A percentile compares a stretch with the other conserved stretches of the same genome.
phyloP scores from a whole-genome alignment of 2,888 invertebrate genomes.

The Argyresthia albistria region DNA sequence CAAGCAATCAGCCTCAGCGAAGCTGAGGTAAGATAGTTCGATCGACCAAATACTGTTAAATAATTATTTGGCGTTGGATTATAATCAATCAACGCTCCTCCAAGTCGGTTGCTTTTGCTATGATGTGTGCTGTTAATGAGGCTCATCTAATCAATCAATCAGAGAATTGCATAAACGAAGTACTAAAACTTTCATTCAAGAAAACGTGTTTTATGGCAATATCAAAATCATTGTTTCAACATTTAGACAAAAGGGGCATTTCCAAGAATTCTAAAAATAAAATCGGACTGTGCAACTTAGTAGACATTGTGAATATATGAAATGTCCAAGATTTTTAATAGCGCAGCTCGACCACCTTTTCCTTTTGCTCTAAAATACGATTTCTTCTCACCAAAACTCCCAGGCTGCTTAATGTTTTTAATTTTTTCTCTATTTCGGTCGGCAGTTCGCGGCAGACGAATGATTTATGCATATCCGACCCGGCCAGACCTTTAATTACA shows the following conservation, averaged over 20 bases:
- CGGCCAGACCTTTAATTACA: constrained; percentile 71
- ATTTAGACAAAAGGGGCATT: constrained; percentile 14
- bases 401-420: constrained; percentile 55
- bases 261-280: background rate
- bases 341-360: background rate
- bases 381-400: constrained; percentile 9
- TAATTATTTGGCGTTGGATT: no score
- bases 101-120: no score
- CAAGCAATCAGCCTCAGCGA: no score
- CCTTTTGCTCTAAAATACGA: background rate
- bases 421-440: constrained; percentile 72
- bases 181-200: no score
- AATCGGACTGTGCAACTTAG: constrained; percentile 1
- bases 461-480: constrained; percentile 72
- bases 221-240: no score
- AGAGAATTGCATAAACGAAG: no score
- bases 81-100: no score
- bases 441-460: constrained; percentile 66
- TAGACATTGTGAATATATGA: background rate
- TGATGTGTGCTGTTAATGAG: no score
- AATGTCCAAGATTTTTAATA: constrained; percentile 2
- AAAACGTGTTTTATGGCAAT: no score
- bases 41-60: no score
- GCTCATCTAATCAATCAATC: no score
- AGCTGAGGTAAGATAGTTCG: no score